Evolutionary conservation across 1,140 invertebrate genomes (phyloP).

Genomic region (Fopius arisanus): DNA sequence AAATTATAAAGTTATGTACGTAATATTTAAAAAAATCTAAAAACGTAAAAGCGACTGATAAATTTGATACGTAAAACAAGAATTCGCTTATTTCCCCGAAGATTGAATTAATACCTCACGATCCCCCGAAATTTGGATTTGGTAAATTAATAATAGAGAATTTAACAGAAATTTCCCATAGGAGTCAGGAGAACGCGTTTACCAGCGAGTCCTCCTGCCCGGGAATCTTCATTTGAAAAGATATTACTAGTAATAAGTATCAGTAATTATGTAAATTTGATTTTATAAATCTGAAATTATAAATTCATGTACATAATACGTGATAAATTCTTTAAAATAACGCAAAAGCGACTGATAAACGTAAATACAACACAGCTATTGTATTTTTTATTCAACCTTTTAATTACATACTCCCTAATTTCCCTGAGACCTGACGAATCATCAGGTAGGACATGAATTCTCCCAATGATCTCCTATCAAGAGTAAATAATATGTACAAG

Average conservation of each 20-base stretch:
- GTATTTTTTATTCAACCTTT: background rate
- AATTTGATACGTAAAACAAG: no score
- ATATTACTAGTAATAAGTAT: no score
- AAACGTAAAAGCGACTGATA: slow-evolving; percentile 34
- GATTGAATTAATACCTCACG: no score
- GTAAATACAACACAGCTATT: no score
- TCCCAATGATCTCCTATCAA: background rate
- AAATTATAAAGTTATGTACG: slow-evolving; percentile 34
- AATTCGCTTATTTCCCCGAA: no score
- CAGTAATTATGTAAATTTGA: slow-evolving; percentile 34
- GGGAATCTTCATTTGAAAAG: no score
- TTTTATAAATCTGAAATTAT: slow-evolving; percentile 36
- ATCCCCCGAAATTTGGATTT: no score
- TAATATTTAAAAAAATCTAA: no score
- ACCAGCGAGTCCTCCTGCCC: no score
- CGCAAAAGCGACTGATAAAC: slow-evolving; percentile 34
- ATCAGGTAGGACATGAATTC: background rate
- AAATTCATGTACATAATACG: slow-evolving; percentile 17
- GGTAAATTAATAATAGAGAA: no score
- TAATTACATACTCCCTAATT: background rate
- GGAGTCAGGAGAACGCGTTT: no score
- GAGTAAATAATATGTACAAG: slow-evolving; percentile 46
- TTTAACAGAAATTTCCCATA: no score
- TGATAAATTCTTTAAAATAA: slow-evolving; percentile 26
- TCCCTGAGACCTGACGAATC: background rate